Evolutionary conservation across 2,888 invertebrate species (phyloP).

Genomic region (Cephus nigrinus): DNA sequence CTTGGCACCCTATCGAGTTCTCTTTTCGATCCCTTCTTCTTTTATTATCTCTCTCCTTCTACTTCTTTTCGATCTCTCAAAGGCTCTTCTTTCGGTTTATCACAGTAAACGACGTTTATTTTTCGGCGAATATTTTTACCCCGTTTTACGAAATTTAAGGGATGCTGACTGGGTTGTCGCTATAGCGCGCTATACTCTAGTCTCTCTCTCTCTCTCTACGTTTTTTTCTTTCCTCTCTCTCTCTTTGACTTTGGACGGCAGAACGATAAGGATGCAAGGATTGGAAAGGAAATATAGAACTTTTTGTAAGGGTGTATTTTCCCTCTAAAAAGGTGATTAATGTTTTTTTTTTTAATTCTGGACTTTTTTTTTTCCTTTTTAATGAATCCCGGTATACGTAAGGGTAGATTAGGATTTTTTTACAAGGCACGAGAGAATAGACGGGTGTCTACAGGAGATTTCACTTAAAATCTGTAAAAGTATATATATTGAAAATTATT

Average conservation of each 20-base stretch:
- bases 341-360: neutral
- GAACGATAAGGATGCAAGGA: neutral
- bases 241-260: neutral
- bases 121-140: neutral
- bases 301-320: neutral
- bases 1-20: neutral
- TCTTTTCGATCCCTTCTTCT: neutral
- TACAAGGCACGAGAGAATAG: neutral
- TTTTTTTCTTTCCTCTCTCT: neutral
- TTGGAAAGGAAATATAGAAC: neutral
- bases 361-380: neutral
- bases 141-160: neutral
- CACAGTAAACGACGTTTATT: neutral
- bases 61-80: slow-evolving; percentile 17
- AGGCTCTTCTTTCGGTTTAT: slow-evolving; percentile 12
- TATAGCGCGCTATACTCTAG: neutral
- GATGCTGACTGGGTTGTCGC: neutral
- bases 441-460: neutral
- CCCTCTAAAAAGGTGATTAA: neutral
- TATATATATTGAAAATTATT: neutral
- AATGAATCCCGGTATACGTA: neutral
- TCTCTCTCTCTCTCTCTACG: neutral
- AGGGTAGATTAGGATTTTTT: neutral
- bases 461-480: neutral
- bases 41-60: slow-evolving; percentile 18